phyloP scores from a whole-genome alignment of 2,797 vertebrate species.

The Enteromius trimaculatus region DNA sequence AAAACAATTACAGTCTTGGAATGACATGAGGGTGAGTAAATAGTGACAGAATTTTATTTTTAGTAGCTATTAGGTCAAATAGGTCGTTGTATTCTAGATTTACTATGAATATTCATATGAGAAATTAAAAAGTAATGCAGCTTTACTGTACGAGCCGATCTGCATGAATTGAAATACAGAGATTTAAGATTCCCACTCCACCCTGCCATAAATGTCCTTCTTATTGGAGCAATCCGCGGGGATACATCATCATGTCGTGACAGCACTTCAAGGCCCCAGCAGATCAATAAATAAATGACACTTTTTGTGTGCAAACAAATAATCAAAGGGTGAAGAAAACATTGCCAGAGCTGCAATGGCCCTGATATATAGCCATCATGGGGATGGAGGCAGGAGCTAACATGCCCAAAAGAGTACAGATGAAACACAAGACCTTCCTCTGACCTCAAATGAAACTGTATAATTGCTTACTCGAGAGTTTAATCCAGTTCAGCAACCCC shows the following conservation, averaged over 20 bases:
- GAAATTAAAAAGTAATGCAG: not conserved
- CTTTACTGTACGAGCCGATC: not conserved
- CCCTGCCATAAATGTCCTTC: not conserved
- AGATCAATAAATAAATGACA: constrained; percentile 35
- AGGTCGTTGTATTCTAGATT: not conserved
- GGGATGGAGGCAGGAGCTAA: constrained; percentile 29
- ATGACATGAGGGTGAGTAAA: not conserved
- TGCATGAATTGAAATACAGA: not conserved
- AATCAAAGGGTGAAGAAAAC: constrained; percentile 38
- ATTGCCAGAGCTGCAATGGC: not conserved
- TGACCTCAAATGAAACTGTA: constrained; percentile 28
- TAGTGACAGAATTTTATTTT: not conserved
- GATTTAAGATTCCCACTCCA: not conserved
- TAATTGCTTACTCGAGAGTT: constrained; percentile 27
- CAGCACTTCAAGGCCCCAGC: constrained; percentile 15
- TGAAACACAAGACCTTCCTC: constrained; percentile 33
- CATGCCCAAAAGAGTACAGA: constrained; percentile 29
- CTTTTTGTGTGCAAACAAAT: constrained; percentile 38
- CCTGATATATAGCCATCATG: constrained; percentile 4
- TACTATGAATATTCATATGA: not conserved
- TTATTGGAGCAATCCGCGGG: constrained; percentile 5
- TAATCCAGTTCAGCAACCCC: constrained; percentile 21
- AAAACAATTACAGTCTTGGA: not conserved
- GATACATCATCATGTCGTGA: constrained; percentile 30
- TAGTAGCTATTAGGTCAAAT: not conserved